Base-by-base conservation (phyloP, 2,113 vertebrate genomes). In the Glareola pratincola region DNA sequence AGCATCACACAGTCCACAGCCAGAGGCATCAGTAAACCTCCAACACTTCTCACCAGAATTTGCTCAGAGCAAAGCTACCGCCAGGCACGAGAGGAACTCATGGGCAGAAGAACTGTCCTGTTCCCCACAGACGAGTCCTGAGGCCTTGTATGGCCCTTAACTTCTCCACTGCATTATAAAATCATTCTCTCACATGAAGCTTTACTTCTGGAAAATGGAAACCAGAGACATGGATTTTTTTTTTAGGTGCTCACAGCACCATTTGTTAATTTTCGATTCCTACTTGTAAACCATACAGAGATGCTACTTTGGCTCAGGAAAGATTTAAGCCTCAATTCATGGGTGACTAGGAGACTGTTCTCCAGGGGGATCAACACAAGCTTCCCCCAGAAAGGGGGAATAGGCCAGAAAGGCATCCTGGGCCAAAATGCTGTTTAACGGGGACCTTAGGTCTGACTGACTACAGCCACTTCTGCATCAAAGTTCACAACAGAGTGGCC, bases 401-500 rank as follows among this genome's bases (percentile, higher is more conserved):
- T 5, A 26, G 12, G 27, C n/a, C 29, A 59, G 60, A 47, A 59
- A 63, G 13, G 20, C 39, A 85, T 12, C 2, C 18, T 68, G 56
- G 63, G 12, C 18, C 12, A 84, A 94, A 94, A 41, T 1, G 12
- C 41, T 48, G 16, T 20, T 5, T 57, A 69, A 57, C 8, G 30
- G 3, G 1, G n/a, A 47, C 51, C 10, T 60, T 20, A 26, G 37
- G 21, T 16, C 41, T 78, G 50, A n/a, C 18, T 23, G 43, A 62
- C 62, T n/a, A 21, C 3, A 50, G 57, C 22, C 14, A 22, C n/a
- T 45, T 27, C 34, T 36, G 21, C 39, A n/a, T 9, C 6, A 77
- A 73, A 73, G 54, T 59, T 84, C 64, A 24, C 10, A 57, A 37
- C 51, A 32, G 77, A 14, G 22, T 0, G 0, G 34, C 0, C 0